Evolutionary conservation across 53 echinoderm and acorn worm genomes (phyloP).

Genomic region (Pentamera pediparva): DNA sequence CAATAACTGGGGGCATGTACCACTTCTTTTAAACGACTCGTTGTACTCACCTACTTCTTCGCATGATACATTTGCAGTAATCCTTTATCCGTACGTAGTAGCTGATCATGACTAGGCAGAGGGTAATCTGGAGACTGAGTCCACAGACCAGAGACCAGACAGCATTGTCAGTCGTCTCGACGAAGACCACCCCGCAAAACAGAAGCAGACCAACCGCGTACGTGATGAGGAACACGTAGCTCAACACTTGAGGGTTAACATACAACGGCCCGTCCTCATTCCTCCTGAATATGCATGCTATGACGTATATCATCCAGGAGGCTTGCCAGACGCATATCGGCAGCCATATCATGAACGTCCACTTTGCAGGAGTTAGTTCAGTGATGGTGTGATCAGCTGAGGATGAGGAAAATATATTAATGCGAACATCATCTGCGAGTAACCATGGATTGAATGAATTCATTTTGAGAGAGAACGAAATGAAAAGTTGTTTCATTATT

Average conservation of each 20-base stretch:
- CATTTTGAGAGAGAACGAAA: too few species aligned
- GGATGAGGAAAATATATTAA: too few species aligned
- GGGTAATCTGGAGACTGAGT: slow-evolving; percentile 9
- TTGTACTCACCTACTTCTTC: not conserved
- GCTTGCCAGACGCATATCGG: slow-evolving; percentile 55
- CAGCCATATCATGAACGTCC: slow-evolving; percentile 44
- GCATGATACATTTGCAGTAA: slow-evolving; percentile 1
- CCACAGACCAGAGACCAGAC: slow-evolving; percentile 22
- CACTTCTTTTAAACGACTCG: too few species aligned
- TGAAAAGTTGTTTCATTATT: too few species aligned
- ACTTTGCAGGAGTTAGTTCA: slow-evolving; percentile 32
- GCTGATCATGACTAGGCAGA: slow-evolving; percentile 1
- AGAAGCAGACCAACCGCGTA: slow-evolving; percentile 19
- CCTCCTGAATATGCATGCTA: slow-evolving; percentile 32
- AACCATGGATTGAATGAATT: too few species aligned
- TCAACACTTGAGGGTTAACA: slow-evolving; percentile 49
- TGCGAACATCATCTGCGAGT: not conserved
- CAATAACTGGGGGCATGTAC: too few species aligned
- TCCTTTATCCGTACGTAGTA: slow-evolving; percentile 4
- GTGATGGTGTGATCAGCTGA: slow-evolving; percentile 3
- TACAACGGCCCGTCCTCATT: slow-evolving; percentile 46
- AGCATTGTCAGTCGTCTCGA: slow-evolving; percentile 6
- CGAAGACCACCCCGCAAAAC: slow-evolving; percentile 43
- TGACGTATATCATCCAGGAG: slow-evolving; percentile 47
- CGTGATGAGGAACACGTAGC: slow-evolving; percentile 22